Evolutionary conservation across 2,888 invertebrate species (phyloP).

Genomic region (Lasioglossum marginatum): DNA sequence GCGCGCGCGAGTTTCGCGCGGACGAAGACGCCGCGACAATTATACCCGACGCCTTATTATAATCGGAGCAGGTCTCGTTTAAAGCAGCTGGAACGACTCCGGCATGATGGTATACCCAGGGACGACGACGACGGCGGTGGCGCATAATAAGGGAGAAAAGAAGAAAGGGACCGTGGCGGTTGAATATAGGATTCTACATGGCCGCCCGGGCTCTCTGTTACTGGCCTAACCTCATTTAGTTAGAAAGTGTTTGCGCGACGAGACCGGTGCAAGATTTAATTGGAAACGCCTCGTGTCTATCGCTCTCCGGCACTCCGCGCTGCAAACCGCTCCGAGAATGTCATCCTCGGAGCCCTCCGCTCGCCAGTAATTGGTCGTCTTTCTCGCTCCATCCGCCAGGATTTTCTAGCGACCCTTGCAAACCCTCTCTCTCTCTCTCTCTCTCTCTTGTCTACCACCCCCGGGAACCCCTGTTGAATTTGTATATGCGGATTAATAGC

Average conservation of each 20-base stretch:
- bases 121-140: constrained; percentile 20
- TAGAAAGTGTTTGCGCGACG: constrained; percentile 70
- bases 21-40: constrained; percentile 55
- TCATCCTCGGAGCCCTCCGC: constrained; percentile 64
- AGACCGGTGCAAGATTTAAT: constrained; percentile 72
- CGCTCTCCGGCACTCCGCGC: constrained; percentile 55
- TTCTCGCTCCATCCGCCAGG: constrained; percentile 63
- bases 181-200: constrained; percentile 58
- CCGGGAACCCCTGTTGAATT: constrained; percentile 44
- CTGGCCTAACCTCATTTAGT: constrained; percentile 73
- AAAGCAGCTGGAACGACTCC: constrained; percentile 47
- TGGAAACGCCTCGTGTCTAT: constrained; percentile 76
- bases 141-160: constrained; percentile 52
- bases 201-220: constrained; percentile 36
- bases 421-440: not conserved
- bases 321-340: constrained; percentile 66
- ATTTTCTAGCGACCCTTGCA: constrained; percentile 32
- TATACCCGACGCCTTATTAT: constrained; percentile 57
- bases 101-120: not conserved
- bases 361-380: constrained; percentile 67
- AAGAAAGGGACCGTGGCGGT: constrained; percentile 38
- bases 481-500: constrained; percentile 50
- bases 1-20: constrained; percentile 4
- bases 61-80: constrained; percentile 47
- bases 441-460: not conserved